phyloP scores from a whole-genome alignment of 1,140 invertebrate species.

The Adoxophyes honmai region DNA sequence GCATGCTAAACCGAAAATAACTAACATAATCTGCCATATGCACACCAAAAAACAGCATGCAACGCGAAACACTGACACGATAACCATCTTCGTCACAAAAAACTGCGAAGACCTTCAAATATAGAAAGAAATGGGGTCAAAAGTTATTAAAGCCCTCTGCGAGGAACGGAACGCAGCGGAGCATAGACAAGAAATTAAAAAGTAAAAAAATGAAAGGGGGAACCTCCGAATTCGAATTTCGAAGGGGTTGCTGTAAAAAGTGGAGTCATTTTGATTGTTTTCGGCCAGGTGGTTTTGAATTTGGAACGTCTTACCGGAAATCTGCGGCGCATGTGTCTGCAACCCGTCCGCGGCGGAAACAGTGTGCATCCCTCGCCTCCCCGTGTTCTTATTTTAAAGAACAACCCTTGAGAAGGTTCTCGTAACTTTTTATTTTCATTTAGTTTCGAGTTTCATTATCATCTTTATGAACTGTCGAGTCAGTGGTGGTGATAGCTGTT shows the following conservation, averaged over 20 bases:
- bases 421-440: constrained; percentile 30
- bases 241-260: constrained; percentile 63
- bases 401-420: constrained; percentile 37
- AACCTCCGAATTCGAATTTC: constrained; percentile 51
- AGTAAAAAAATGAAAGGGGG: constrained; percentile 55
- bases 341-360: constrained; percentile 64
- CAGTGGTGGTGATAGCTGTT: constrained; percentile 7
- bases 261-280: constrained; percentile 55
- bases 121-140: constrained; percentile 22
- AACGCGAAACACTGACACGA: constrained; percentile 51
- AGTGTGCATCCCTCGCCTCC: constrained; percentile 52
- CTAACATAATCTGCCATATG: constrained; percentile 69
- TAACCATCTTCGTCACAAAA: constrained; percentile 37
- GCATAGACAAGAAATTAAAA: constrained; percentile 40
- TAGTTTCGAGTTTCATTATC: constrained; percentile 4
- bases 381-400: constrained; percentile 52
- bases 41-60: constrained; percentile 57
- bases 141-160: constrained; percentile 21
- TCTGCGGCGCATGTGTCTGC: constrained; percentile 67
- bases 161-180: constrained; percentile 25
- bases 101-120: constrained; percentile 29
- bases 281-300: constrained; percentile 62
- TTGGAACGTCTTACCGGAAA: constrained; percentile 66
- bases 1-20: constrained; percentile 71
- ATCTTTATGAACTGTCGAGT: constrained; percentile 13